Conservation (phyloP, 2,888 invertebrate genomes). For the Masnerella sp. region DNA sequence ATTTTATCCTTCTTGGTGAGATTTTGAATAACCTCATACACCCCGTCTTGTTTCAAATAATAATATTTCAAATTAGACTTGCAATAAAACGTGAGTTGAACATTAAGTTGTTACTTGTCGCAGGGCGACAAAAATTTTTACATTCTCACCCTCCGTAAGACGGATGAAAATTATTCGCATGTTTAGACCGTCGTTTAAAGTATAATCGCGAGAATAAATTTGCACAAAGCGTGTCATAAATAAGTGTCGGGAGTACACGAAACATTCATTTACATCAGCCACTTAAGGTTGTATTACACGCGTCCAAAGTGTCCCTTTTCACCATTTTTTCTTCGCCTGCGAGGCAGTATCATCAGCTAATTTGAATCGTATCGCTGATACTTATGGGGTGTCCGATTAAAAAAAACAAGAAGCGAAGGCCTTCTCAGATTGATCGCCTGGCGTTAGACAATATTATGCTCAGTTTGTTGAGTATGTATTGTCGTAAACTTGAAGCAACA, state of each 20-base stretch:
- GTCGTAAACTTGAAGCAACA: constrained; percentile 94
- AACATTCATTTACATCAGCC: constrained; percentile 14
- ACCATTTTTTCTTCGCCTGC: constrained; percentile 3
- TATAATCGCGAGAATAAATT: neutral
- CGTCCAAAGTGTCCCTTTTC: constrained; percentile 4
- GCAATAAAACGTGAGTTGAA: too few species aligned
- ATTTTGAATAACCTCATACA: too few species aligned
- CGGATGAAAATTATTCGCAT: neutral
- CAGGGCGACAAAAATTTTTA: neutral
- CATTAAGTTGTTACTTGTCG: too few species aligned
- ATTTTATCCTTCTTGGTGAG: too few species aligned
- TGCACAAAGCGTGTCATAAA: constrained; percentile 14
- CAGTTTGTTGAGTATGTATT: too few species aligned
- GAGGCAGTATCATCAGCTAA: constrained; percentile 9
- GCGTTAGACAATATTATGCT: constrained; percentile 81
- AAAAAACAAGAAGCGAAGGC: neutral
- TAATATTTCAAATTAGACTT: too few species aligned
- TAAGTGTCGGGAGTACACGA: constrained; percentile 13
- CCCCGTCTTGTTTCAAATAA: too few species aligned
- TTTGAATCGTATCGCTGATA: constrained; percentile 1
- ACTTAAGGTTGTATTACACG: constrained; percentile 10
- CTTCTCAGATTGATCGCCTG: too few species aligned
- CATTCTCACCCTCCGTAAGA: neutral
- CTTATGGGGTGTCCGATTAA: neutral
- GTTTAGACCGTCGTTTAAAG: neutral